Evolutionary conservation across 1,140 invertebrate genomes (phyloP).

Genomic region (Conus betulinus): DNA sequence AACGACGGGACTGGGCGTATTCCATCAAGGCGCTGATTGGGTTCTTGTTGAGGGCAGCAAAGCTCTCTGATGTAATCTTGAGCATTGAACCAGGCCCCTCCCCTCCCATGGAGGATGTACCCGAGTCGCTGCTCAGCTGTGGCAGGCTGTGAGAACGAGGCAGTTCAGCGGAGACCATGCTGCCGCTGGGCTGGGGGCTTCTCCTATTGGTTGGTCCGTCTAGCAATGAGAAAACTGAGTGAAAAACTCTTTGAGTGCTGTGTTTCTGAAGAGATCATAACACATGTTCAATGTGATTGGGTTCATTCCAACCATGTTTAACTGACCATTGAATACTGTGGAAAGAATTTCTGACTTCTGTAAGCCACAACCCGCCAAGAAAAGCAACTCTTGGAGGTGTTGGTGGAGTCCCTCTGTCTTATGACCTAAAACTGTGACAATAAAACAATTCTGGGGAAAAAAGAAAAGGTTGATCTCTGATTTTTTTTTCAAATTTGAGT

Average conservation of each 20-base stretch:
- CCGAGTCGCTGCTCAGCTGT: background rate
- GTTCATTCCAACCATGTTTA: too few relatives aligned
- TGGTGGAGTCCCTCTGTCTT: too few relatives aligned
- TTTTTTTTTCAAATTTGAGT: too few relatives aligned
- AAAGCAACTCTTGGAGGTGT: too few relatives aligned
- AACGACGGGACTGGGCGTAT: conserved; percentile 75
- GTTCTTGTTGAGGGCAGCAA: conserved; percentile 76
- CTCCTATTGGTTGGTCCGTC: background rate
- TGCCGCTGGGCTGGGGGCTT: background rate
- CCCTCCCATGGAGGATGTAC: background rate
- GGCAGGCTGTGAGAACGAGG: conserved; percentile 21
- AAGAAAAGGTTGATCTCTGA: too few relatives aligned
- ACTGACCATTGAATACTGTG: too few relatives aligned
- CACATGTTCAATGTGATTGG: too few relatives aligned
- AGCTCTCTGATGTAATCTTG: conserved; percentile 69
- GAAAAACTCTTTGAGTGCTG: background rate
- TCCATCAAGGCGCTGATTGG: conserved; percentile 77
- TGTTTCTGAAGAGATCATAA: background rate
- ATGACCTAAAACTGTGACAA: too few relatives aligned
- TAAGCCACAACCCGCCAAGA: too few relatives aligned
- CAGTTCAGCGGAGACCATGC: background rate
- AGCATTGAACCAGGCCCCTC: conserved; percentile 18
- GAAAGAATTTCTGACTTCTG: too few relatives aligned
- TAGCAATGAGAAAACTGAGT: background rate
- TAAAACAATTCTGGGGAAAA: too few relatives aligned